Percentiles rank a stretch among this genome's conserved stretches.
phyloP scores from a whole-genome alignment of 2,113 vertebrate genomes.

The Ceyx cyanopectus region DNA sequence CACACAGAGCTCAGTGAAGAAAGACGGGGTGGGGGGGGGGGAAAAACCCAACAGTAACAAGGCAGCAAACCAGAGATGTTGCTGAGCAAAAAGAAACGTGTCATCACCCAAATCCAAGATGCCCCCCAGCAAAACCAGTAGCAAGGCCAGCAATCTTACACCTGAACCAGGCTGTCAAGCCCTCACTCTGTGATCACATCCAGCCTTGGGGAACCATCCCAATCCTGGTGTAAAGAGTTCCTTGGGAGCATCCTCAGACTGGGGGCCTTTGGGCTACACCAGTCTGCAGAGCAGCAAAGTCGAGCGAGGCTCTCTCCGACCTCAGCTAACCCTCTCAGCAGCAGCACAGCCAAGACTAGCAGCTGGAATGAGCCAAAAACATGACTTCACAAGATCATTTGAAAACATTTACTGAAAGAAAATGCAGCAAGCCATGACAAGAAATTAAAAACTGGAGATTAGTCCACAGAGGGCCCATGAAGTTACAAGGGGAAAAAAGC shows the following conservation, averaged over 20 bases:
- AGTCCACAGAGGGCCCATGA: not conserved
- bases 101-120: not conserved
- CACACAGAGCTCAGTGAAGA: not conserved
- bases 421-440: constrained; percentile 55
- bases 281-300: not conserved
- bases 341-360: constrained; percentile 25
- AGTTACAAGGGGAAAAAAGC: constrained; percentile 47
- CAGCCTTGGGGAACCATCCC: not conserved
- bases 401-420: constrained; percentile 64
- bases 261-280: not conserved
- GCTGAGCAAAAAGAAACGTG: not conserved
- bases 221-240: not conserved
- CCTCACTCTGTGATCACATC: not conserved
- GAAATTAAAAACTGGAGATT: constrained; percentile 30
- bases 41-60: not conserved
- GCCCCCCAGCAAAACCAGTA: not conserved
- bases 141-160: not conserved
- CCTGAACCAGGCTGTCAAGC: not conserved
- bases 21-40: not conserved
- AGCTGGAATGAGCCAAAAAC: constrained; percentile 51
- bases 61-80: not conserved
- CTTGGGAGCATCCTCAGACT: not conserved
- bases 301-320: not conserved
- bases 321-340: constrained; percentile 60
- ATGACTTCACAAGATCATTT: constrained; percentile 63